These are phyloP conservation scores for Spea hammondii DNA, from an alignment of 2,797 vertebrate genomes.

Conservation along the genomic window DNA sequence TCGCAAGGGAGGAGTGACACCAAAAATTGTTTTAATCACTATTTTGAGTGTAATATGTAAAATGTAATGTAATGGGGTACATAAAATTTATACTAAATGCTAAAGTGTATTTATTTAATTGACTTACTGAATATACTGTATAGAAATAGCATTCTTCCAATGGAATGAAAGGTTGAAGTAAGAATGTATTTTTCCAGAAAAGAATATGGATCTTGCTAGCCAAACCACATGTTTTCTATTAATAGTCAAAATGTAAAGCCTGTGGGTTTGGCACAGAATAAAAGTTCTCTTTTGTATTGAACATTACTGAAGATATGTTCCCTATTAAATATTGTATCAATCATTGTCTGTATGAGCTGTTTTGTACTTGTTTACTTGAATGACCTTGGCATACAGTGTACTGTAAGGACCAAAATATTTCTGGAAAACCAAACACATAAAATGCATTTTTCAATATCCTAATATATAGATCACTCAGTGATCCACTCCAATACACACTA, in stretches of 20 bases:
- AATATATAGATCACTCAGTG: no score
- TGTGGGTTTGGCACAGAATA: constrained; percentile 35
- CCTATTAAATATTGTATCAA: constrained; percentile 35
- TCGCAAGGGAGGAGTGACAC: no score
- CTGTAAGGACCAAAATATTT: constrained; percentile 19
- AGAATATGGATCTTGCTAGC: not conserved
- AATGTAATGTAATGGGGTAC: no score
- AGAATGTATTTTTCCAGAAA: no score
- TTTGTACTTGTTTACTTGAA: constrained; percentile 18
- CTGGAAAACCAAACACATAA: not conserved
- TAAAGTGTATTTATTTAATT: no score
- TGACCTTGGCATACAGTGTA: constrained; percentile 25
- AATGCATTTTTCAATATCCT: constrained; percentile 13
- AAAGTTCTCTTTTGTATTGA: constrained; percentile 25
- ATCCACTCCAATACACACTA: no score
- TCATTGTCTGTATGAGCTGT: not conserved
- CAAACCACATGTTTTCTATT: constrained; percentile 43
- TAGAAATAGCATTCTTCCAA: no score
- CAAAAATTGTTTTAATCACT: no score
- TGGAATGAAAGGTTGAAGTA: no score
- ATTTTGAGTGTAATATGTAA: no score
- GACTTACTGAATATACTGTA: no score
- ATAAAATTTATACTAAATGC: no score
- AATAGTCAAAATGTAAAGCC: constrained; percentile 9
- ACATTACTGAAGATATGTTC: constrained; percentile 31